Percentiles rank a stretch among this genome's conserved stretches.
These are phyloP conservation scores for Antheraea assamensis DNA, from an alignment of 2,888 invertebrate genomes.

Conservation along the genomic window DNA sequence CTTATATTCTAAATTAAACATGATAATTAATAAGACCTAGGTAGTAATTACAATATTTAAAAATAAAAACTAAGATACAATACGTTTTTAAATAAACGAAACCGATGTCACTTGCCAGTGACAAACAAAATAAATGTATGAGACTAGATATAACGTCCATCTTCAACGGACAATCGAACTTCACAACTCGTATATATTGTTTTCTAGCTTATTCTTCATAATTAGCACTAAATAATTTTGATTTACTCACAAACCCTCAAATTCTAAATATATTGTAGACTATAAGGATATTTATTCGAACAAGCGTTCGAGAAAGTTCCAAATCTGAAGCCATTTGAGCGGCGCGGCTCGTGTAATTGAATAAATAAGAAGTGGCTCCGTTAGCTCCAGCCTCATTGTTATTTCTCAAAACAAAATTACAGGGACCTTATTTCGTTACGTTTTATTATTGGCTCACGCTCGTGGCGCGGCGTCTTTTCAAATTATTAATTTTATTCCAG, in stretches of 20 bases:
- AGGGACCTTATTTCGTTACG: slow-evolving; percentile 4
- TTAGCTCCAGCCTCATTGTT: slow-evolving; percentile 6
- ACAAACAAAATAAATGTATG: too few species aligned
- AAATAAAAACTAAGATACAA: too few species aligned
- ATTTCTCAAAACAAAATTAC: slow-evolving; percentile 11
- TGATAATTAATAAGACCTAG: too few species aligned
- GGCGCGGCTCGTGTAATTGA: not conserved
- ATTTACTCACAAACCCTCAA: not conserved
- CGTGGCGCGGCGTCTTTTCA: not conserved
- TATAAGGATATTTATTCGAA: not conserved
- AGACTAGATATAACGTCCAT: too few species aligned
- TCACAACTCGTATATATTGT: too few species aligned
- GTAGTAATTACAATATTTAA: too few species aligned
- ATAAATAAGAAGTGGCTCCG: slow-evolving; percentile 11
- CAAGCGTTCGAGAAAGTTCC: not conserved
- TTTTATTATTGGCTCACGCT: not conserved
- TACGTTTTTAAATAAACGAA: not conserved
- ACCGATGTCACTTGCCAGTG: too few species aligned
- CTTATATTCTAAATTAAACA: too few species aligned
- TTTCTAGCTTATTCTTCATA: too few species aligned
- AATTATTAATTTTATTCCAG: not conserved
- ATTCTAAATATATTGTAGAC: not conserved
- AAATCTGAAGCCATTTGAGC: slow-evolving; percentile 1
- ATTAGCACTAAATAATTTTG: not conserved
- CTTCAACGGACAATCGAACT: too few species aligned